Evolutionary conservation across 2,797 vertebrate species (phyloP), one percentile per base, ranked within the genome.

Genomic region (Anas bernieri): DNA sequence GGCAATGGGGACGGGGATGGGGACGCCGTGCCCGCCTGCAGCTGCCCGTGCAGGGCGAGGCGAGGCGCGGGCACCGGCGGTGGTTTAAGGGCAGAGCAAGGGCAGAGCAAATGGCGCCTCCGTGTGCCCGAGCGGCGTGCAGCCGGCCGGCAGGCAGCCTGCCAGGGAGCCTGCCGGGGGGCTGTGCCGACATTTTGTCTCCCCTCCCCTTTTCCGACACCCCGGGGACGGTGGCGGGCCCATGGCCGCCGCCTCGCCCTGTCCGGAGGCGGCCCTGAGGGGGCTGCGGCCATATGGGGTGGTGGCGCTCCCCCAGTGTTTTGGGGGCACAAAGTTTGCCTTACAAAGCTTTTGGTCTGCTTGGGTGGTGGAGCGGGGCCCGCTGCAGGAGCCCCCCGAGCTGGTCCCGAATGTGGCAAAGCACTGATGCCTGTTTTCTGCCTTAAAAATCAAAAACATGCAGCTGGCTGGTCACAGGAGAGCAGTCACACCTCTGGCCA

Each of bases 21-120:
- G 75, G 76, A 85, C 70, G 37, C 50, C 13, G 25, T 16, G 30
- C 58, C 23, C 35, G 7, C 5, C 72, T 35, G 61, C 84, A 58
- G 56, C 75, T 56, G 41, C 66, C 92, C 31, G 37, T 59, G 58
- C 23, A 35, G 48, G 39, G 45, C 31, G 43, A 69, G 67, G 45
- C 55, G 14, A 17, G 17, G n/a, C 10, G 39, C n/a, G 23, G n/a
- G 46, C 48, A 48, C 6, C 33, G 58, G 52, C 62, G 13, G 61
- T 68, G 39, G 78, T 78, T 90, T 87, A 87, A 96, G 94, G 93
- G 88, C 90, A 17, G 22, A 80, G 83, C 88, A 96, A 96, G 96
- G 94, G 85, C 93, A 61, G 54, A 90, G 88, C 76, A 90, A 96
- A 85, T 85, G 90, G 90, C 76, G 87, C 90, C 93, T 86, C 85